These are phyloP conservation scores for Drosophila bocki DNA, from an alignment of 1,140 invertebrate species.

Conservation along the genomic window DNA sequence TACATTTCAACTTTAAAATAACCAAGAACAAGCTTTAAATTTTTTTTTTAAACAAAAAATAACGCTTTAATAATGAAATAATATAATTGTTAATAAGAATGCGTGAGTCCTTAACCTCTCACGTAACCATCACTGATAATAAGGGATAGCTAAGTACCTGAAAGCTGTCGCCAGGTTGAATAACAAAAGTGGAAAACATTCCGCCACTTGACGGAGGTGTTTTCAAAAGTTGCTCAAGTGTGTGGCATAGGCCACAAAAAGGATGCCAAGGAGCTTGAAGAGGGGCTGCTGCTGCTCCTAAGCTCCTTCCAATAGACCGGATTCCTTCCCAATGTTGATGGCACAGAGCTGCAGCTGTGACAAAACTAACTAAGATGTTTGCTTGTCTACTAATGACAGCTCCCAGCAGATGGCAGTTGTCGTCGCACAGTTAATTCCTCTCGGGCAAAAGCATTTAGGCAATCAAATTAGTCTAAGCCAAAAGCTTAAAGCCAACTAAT, in stretches of 20 bases:
- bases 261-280: background rate
- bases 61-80: background rate
- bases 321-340: conserved; percentile 11
- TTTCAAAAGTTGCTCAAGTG: conserved; percentile 50
- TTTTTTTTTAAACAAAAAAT: background rate
- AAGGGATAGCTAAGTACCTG: conserved; percentile 24
- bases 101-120: background rate
- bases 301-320: conserved; percentile 29
- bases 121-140: conserved; percentile 16
- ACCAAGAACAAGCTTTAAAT: background rate
- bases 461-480: conserved; percentile 54
- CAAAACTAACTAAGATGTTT: conserved; percentile 32
- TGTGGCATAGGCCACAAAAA: conserved; percentile 26
- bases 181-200: conserved; percentile 45
- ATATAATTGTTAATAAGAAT: background rate
- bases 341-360: conserved; percentile 15
- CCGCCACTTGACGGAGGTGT: conserved; percentile 44
- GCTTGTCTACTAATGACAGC: conserved; percentile 42
- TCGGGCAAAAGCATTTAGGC: conserved; percentile 36
- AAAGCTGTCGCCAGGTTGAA: conserved; percentile 18
- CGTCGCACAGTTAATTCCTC: conserved; percentile 39
- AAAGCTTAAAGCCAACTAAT: conserved; percentile 52
- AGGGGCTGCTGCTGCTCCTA: conserved; percentile 9
- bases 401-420: conserved; percentile 28
- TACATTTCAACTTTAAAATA: background rate